Evolutionary conservation across 2,113 vertebrate genomes (phyloP), one percentile per base, ranked within the genome.

Genomic region (Andinoacara biseriatus): DNA sequence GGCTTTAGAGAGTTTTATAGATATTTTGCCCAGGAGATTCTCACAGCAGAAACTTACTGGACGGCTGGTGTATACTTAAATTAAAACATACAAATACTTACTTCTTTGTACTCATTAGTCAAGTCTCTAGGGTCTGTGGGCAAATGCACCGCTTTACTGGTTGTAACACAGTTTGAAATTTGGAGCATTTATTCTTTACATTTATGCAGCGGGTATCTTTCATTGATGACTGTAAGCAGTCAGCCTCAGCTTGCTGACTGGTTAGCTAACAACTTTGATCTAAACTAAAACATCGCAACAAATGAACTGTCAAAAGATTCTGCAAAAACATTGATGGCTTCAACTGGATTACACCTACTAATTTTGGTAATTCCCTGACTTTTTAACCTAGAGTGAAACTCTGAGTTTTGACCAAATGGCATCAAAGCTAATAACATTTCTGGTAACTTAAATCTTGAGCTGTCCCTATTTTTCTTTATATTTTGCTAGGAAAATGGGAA

Each of bases 21-120:
- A 89, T 86, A 83, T 87, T 86, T 78, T 40, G 60, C 65, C 76
- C 76, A 75, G 17, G 72, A 86, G 84, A 76, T 7, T 65, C 35
- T 67, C 40, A 69, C 33, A 7, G 31, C 56, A 43, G 56, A 80
- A 87, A 79, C 83, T 29, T 18, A 24, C 59, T 65, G 31, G 7
- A 5, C 52, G 5, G 20, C n/a, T 74, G 78, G 77, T 67, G 22
- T 49, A 24, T 29, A 77, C 62, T 69, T 63, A 58, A 38, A 78
- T 56, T 56, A 56, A 40, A 56, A 69, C 35, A 43, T 7, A 75
- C 43, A 69, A 22, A 58, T 56, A 59, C 11, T 1, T 58, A 67
- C 8, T 43, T 61, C 11, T 78, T 65, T 87, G 15, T 26, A 52
- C 56, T 40, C 20, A 87, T 84, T 79, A 81, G 65, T 75, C 8